phyloP scores from a whole-genome alignment of 2,113 vertebrate genomes.

The Uria lomvia region DNA sequence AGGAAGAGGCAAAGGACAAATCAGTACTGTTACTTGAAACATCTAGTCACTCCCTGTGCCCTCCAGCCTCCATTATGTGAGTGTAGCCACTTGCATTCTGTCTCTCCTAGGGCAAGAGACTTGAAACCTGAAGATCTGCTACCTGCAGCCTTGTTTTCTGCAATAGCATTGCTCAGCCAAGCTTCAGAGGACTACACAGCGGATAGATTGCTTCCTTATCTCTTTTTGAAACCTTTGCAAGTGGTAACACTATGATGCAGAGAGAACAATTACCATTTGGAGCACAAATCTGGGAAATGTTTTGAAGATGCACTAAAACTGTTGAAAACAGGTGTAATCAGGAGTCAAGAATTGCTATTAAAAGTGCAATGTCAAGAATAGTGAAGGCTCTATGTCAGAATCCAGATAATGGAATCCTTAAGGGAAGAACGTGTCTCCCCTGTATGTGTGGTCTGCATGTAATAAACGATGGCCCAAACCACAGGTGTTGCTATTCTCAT shows the following conservation, averaged over 20 bases:
- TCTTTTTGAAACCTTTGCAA: neutral
- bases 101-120: neutral
- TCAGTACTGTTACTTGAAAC: neutral
- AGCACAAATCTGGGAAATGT: neutral
- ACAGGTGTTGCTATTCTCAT: neutral
- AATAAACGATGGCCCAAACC: rapidly evolving
- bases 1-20: neutral
- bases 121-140: neutral
- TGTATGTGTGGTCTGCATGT: neutral
- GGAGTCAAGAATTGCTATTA: neutral
- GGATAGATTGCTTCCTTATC: neutral
- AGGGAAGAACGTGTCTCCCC: neutral
- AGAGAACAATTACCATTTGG: neutral
- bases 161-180: neutral
- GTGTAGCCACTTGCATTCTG: neutral
- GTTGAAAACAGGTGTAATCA: neutral
- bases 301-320: neutral
- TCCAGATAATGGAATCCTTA: neutral
- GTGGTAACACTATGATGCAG: neutral
- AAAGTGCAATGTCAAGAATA: neutral
- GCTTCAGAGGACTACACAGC: neutral
- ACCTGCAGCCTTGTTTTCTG: neutral
- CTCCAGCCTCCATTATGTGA: neutral
- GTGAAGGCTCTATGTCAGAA: neutral
- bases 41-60: neutral